Base-by-base conservation (phyloP, 37 sponge, comb jelly and placozoan species). In the Oopsacas minuta region DNA sequence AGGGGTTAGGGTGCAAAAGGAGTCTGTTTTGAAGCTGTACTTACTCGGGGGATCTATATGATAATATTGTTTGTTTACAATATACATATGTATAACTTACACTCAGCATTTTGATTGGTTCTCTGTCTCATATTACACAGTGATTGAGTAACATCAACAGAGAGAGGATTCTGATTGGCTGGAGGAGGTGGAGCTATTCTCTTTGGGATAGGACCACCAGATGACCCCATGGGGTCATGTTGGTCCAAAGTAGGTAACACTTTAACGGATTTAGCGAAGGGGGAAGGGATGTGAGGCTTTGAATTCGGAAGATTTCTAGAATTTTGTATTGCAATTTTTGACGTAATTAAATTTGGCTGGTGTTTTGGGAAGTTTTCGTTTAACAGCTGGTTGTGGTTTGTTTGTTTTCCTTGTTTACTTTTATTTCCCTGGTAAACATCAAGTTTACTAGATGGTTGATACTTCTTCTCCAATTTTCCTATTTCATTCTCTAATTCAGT, bases 1-100 rank as follows among this genome's bases (percentile, higher is more conserved):
- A 61, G 75, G 75, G 30, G 75, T 61, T 5, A 61, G 75, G 28
- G 75, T 61, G 75, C 75, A 61, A 34, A 61, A 61, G 32, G 75
- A 61, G 30, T 61, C 75, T 12, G 17, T 12, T n/a, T 34, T 12
- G 17, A 61, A 34, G 30, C 75, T 61, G 28, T 61, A n/a, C n/a
- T 42, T 15, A 42, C 49, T 42, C 8, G 49, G 12, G 12, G 49
- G 49, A 15, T 42, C 49, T 42, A 42, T 17, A 42, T 15, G 15
- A 42, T 42, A 42, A 42, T 15, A 42, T 42, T 42, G 49, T 42
- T 42, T 15, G 49, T 42, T 42, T 15, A 15, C n/a, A n/a, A n/a
- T n/a, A n/a, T n/a, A n/a, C n/a, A n/a, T n/a, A n/a, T n/a, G n/a
- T n/a, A n/a, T n/a, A n/a, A 42, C 49, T 42, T 15, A 42, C 49